phyloP scores from a whole-genome alignment of 2,888 invertebrate genomes.

The Torymus texanus region DNA sequence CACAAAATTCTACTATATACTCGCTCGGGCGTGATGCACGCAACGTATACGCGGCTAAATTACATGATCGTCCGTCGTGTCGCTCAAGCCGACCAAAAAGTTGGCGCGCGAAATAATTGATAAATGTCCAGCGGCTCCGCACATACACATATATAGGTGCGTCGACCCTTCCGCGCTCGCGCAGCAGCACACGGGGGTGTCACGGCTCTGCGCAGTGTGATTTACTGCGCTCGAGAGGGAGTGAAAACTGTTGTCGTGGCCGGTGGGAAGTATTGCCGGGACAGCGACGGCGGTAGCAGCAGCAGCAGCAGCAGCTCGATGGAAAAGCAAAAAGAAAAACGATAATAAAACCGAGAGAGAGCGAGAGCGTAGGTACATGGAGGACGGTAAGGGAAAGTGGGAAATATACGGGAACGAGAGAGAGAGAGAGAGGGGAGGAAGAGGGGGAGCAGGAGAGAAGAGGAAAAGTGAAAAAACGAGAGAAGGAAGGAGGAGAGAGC shows the following conservation, averaged over 20 bases:
- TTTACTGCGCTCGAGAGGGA: conserved; percentile 66
- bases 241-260: conserved; percentile 68
- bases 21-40: background rate
- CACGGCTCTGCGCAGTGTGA: conserved; percentile 58
- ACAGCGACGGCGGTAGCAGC: no score
- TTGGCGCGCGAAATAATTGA: conserved; percentile 68
- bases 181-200: background rate
- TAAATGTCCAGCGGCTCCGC: conserved; percentile 63
- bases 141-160: background rate
- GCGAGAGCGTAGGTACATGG: background rate
- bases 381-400: background rate
- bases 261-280: conserved; percentile 55
- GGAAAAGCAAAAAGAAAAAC: conserved; percentile 36
- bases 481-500: conserved; percentile 42
- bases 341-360: conserved; percentile 48
- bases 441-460: conserved; percentile 6
- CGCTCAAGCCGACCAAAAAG: conserved; percentile 62
- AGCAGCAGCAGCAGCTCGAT: no score
- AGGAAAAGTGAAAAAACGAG: conserved; percentile 1
- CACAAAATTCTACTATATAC: no score
- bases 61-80: conserved; percentile 67
- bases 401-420: background rate
- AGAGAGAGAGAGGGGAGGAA: background rate
- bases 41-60: conserved; percentile 58
- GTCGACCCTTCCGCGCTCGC: conserved; percentile 27